These are phyloP conservation scores for Patella vulgata DNA, from an alignment of 1,140 invertebrate genomes.

Conservation along the genomic window DNA sequence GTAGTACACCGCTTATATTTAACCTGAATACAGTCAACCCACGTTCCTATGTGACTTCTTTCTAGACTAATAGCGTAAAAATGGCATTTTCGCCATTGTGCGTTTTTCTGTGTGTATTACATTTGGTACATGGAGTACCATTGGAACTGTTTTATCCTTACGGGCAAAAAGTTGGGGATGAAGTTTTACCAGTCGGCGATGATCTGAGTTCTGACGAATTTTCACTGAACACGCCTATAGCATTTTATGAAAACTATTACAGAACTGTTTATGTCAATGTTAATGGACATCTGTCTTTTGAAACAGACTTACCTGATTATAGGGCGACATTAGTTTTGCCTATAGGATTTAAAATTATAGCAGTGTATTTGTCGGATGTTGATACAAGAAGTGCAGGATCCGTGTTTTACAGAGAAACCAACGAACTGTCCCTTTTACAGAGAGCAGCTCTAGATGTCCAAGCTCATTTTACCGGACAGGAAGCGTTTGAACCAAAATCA, in stretches of 20 bases:
- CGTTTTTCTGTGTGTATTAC: neutral
- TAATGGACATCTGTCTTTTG: conserved; percentile 91
- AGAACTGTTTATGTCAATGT: conserved; percentile 83
- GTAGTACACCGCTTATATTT: too few relatives aligned
- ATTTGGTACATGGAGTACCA: conserved; percentile 13
- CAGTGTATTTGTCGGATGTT: conserved; percentile 90
- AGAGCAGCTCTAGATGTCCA: conserved; percentile 76
- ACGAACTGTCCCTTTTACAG: conserved; percentile 73
- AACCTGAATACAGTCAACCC: too few relatives aligned
- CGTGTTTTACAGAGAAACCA: conserved; percentile 83
- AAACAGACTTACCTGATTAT: conserved; percentile 78
- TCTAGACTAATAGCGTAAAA: too few relatives aligned
- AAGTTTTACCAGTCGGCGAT: conserved; percentile 42
- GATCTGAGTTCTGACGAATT: conserved; percentile 67
- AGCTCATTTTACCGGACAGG: conserved; percentile 76
- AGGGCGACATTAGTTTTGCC: conserved; percentile 74
- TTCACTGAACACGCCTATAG: conserved; percentile 73
- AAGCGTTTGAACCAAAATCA: conserved; percentile 75
- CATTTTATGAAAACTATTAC: conserved; percentile 78
- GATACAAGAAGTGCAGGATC: conserved; percentile 80
- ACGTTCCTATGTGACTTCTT: too few relatives aligned
- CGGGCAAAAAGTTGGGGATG: conserved; percentile 28
- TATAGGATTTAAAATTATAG: conserved; percentile 87
- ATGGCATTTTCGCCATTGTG: too few relatives aligned
- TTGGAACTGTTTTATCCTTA: conserved; percentile 37